Evolutionary conservation across 2,797 vertebrate species (phyloP).

Genomic region (Trachurus trachurus): DNA sequence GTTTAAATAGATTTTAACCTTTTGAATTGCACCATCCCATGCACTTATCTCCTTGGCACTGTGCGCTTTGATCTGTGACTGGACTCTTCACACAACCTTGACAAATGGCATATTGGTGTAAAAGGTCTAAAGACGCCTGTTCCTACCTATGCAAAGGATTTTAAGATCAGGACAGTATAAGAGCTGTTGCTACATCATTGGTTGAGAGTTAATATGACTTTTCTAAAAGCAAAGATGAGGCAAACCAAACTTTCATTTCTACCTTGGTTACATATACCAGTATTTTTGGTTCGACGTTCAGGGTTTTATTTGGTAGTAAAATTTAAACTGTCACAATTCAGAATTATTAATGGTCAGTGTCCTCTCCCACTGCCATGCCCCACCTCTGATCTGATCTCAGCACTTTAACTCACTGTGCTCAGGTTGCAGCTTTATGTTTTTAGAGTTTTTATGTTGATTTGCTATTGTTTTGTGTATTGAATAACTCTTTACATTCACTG

Average conservation of each 20-base stretch:
- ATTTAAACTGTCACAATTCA: background rate
- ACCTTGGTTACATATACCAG: background rate
- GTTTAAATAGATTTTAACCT: background rate
- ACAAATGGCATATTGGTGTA: background rate
- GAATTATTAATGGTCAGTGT: too few species aligned
- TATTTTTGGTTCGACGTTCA: background rate
- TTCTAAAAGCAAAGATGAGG: background rate
- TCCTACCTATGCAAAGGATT: background rate
- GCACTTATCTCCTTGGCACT: background rate
- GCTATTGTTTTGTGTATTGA: too few species aligned
- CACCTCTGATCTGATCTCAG: too few species aligned
- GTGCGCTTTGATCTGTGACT: background rate
- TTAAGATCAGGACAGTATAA: background rate
- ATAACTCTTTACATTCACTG: too few species aligned
- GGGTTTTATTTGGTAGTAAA: background rate
- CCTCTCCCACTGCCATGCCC: too few species aligned
- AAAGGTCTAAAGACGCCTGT: background rate
- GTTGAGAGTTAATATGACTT: too few species aligned
- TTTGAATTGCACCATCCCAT: background rate
- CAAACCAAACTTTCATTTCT: background rate
- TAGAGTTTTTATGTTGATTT: too few species aligned
- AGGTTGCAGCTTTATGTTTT: too few species aligned
- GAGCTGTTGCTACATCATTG: background rate
- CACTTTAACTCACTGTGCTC: too few species aligned
- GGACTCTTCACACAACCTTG: background rate